Conservation (phyloP, 2,113 vertebrate genomes). For the Cnemophilus loriae region DNA sequence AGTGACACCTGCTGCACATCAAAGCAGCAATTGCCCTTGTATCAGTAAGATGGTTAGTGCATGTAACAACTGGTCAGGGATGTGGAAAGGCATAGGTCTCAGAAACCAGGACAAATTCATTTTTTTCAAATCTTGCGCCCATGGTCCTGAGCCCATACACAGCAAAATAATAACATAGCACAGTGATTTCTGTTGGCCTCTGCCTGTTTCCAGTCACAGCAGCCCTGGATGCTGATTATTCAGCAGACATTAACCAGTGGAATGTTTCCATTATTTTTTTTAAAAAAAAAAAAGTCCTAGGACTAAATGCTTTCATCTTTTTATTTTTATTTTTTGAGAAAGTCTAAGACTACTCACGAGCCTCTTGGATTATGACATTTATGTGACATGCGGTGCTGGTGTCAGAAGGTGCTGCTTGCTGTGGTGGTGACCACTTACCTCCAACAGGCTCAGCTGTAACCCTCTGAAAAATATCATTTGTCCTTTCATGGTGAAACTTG, state of each 20-base stretch:
- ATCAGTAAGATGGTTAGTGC: background rate
- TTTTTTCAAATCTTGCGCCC: background rate
- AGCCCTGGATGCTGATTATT: background rate
- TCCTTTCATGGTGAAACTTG: background rate
- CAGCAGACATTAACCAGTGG: background rate
- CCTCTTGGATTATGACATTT: fast-evolving
- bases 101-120: background rate
- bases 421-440: background rate
- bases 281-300: background rate
- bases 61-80: background rate
- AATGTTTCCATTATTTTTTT: slow-evolving; percentile 1
- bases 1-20: background rate
- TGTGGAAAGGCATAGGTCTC: background rate
- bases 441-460: background rate
- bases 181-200: background rate
- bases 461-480: background rate
- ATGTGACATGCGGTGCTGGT: background rate
- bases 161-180: background rate
- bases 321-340: background rate
- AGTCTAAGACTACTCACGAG: background rate
- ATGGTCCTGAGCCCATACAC: background rate
- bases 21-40: background rate
- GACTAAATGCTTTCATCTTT: background rate
- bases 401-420: background rate
- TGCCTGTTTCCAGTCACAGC: background rate